Evolutionary conservation across 1,140 invertebrate species (phyloP), one percentile per base, ranked within the genome.

Genomic region (Anoplolepis gracilipes): DNA sequence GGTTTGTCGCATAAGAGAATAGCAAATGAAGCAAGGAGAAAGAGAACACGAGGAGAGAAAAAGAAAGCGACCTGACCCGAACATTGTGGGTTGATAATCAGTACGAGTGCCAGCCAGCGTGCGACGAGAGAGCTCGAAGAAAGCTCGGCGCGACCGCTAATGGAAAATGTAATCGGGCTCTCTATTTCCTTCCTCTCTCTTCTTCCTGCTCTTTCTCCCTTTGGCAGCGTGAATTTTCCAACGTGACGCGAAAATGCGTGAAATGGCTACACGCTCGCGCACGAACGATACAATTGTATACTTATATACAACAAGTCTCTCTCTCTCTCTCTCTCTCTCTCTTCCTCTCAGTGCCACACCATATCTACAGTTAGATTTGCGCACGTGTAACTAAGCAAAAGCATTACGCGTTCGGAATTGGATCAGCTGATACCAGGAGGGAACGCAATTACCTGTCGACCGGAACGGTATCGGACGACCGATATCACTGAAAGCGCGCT

Each of bases 101-200:
- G 87, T 85, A 87, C 87, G 87, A 90, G 85, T 86, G 85, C 72
- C 82, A 53, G 61, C 75, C 28, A 49, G 39, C 76, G 39, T 53
- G 78, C 85, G 87, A 90, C 84, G 89, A 90, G 87, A 90, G 87
- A 88, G 87, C 88, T 77, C 79, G 85, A 86, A 87, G 84, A 88
- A 87, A 87, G 87, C 89, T 75, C 61, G 77, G 53, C 61, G 69
- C 69, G 76, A 85, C 81, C 78, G 85, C 88, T 90, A 90, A 90
- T 90, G 89, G 89, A 90, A 90, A 90, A 90, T 86, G 84, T 88
- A 91, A 91, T 88, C 88, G 75, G 67, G 67, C 72, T 86, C 85
- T 87, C 73, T 85, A 59, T 62, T 70, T 77, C 55, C 53, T 57
- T n/a, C 16, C 11, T 13, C 7, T 13, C 42, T 46, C 42, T 42